phyloP scores from a whole-genome alignment of 2,113 vertebrate genomes.

The Semicossyphus pulcher region DNA sequence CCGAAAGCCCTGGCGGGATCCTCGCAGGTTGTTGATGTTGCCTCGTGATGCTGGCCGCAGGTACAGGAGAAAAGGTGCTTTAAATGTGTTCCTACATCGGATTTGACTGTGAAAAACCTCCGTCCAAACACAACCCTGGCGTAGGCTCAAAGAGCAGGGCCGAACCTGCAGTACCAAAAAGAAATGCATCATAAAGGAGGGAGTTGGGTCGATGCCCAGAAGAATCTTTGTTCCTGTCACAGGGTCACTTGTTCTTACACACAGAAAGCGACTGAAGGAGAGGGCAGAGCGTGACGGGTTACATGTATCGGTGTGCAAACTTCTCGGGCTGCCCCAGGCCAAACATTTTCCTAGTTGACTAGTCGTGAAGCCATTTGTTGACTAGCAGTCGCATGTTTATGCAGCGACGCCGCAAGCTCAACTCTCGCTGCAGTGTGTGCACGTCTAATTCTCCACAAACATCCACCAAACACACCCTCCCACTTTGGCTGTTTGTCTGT shows the following conservation, averaged over 20 bases:
- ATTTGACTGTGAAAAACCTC: slow-evolving; percentile 31
- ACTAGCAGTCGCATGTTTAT: too few relatives aligned
- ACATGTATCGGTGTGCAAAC: slow-evolving; percentile 30
- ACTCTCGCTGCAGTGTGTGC: too few relatives aligned
- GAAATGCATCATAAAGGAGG: background rate
- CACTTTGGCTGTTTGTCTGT: too few relatives aligned
- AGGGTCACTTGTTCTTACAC: slow-evolving; percentile 44
- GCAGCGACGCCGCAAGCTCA: too few relatives aligned
- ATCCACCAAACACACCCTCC: too few relatives aligned
- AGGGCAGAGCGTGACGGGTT: slow-evolving; percentile 8
- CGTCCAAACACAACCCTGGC: slow-evolving; percentile 38
- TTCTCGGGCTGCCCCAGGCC: too few relatives aligned
- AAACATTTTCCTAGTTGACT: too few relatives aligned
- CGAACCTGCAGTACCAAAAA: slow-evolving; percentile 37
- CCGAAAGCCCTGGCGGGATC: slow-evolving; percentile 33
- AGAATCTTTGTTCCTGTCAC: slow-evolving; percentile 48
- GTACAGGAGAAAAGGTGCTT: slow-evolving; percentile 24
- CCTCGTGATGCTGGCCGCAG: slow-evolving; percentile 26
- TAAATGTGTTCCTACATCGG: slow-evolving; percentile 24
- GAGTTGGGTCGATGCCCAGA: slow-evolving; percentile 58
- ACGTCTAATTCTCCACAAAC: too few relatives aligned
- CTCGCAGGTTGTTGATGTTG: slow-evolving; percentile 37
- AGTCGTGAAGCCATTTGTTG: too few relatives aligned
- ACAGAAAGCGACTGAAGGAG: background rate
- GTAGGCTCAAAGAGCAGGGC: slow-evolving; percentile 22